Conservation (phyloP, 2,113 vertebrate genomes). For the Gallinago media region DNA sequence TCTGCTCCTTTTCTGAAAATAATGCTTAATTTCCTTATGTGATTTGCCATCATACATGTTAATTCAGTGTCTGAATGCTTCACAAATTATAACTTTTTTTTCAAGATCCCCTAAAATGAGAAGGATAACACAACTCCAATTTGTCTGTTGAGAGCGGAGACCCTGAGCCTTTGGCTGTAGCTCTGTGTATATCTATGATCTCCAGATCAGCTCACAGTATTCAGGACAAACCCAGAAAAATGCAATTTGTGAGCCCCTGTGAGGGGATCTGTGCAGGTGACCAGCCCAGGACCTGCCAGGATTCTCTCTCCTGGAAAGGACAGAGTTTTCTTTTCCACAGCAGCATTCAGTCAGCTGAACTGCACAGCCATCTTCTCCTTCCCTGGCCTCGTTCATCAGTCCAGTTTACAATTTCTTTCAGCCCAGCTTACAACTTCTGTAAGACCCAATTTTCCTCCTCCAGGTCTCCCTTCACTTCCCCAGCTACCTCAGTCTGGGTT, state of each 20-base stretch:
- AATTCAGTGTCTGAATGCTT: not conserved
- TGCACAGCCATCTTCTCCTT: not conserved
- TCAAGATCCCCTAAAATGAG: not conserved
- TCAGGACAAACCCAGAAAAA: not conserved
- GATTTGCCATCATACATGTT: not conserved
- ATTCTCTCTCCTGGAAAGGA: not conserved
- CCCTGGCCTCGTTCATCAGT: not conserved
- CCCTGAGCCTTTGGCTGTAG: not conserved
- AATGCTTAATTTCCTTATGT: not conserved
- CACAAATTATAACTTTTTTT: not conserved
- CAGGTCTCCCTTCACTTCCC: not conserved
- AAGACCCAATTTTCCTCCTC: not conserved
- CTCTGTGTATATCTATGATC: not conserved
- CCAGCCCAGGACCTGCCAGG: not conserved
- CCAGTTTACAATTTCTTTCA: not conserved
- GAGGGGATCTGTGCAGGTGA: rapidly evolving
- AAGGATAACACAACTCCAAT: not conserved
- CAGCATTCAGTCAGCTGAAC: not conserved
- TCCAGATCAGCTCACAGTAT: not conserved
- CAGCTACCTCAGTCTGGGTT: not conserved
- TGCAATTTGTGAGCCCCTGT: not conserved
- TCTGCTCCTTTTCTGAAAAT: not conserved
- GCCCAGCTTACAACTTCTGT: not conserved
- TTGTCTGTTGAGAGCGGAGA: not conserved
- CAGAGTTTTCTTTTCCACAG: not conserved